A percentile compares a stretch with the other conserved stretches of the same genome.
Evolutionary conservation across 2,888 invertebrate genomes (phyloP).

Genomic region (Calameuta pallipes): DNA sequence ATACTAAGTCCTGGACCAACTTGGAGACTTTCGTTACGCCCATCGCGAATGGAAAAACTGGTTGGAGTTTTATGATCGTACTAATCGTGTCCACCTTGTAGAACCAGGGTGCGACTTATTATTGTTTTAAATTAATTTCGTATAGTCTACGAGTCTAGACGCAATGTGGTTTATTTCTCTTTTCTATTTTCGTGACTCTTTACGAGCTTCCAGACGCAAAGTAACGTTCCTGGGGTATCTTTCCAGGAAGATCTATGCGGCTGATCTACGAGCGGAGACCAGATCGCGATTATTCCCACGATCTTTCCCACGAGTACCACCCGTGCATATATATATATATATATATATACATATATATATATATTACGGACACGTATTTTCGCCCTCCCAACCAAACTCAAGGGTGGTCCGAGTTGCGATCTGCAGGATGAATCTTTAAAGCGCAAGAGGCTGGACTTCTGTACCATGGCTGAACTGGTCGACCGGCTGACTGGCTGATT

Average conservation of each 20-base stretch:
- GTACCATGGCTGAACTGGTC: not conserved
- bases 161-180: not conserved
- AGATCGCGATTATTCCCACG: not conserved
- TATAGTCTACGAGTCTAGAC: not conserved
- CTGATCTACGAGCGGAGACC: not conserved
- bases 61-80: not conserved
- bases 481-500: not conserved
- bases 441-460: not conserved
- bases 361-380: not conserved
- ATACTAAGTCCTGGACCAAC: not conserved
- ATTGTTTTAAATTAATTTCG: conserved; percentile 1
- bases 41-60: not conserved
- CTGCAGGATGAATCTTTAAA: not conserved
- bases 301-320: not conserved
- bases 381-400: not conserved
- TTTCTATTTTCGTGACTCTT: not conserved
- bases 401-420: not conserved
- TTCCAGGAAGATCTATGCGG: not conserved
- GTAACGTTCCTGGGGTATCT: not conserved
- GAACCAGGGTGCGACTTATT: not conserved
- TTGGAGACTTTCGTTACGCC: not conserved
- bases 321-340: not conserved
- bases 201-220: not conserved
- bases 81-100: not conserved
- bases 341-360: no score